These are phyloP conservation scores for Squalus acanthias DNA, from an alignment of 2,797 vertebrate species.

Conservation along the genomic window DNA sequence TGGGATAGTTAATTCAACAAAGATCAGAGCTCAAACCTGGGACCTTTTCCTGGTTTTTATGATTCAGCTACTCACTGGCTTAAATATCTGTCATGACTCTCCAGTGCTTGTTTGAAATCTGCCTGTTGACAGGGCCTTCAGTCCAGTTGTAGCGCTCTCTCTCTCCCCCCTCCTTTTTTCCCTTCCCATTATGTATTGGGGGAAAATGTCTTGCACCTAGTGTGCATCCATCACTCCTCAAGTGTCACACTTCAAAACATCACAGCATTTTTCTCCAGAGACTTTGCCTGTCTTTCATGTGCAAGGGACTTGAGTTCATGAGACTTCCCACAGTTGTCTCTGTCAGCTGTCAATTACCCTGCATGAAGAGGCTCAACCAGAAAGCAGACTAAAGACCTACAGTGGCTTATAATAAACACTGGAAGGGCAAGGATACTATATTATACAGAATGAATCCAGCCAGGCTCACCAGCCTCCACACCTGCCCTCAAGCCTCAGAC, in stretches of 20 bases:
- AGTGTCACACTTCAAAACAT: not conserved
- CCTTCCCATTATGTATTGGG: not conserved
- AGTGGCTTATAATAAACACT: not conserved
- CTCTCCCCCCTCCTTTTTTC: not conserved
- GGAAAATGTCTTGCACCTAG: not conserved
- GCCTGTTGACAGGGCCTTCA: not conserved
- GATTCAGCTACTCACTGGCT: not conserved
- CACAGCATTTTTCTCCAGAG: not conserved
- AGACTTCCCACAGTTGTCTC: not conserved
- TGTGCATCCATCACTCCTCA: not conserved
- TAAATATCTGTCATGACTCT: not conserved
- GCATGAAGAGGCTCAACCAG: not conserved
- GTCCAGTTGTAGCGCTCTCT: not conserved
- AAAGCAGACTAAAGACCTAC: not conserved
- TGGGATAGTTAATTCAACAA: not conserved
- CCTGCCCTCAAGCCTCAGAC: not conserved
- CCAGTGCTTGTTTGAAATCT: not conserved
- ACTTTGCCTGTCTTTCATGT: not conserved
- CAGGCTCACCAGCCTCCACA: not conserved
- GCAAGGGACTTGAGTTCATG: not conserved
- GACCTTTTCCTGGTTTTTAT: not conserved
- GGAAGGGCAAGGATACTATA: not conserved
- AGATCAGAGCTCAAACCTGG: not conserved
- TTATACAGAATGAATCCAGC: not conserved
- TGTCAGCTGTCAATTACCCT: not conserved